Percentiles rank a stretch among this genome's conserved stretches.
phyloP scores from a whole-genome alignment of 2,113 vertebrate species.

The Kryptolebias marmoratus region DNA sequence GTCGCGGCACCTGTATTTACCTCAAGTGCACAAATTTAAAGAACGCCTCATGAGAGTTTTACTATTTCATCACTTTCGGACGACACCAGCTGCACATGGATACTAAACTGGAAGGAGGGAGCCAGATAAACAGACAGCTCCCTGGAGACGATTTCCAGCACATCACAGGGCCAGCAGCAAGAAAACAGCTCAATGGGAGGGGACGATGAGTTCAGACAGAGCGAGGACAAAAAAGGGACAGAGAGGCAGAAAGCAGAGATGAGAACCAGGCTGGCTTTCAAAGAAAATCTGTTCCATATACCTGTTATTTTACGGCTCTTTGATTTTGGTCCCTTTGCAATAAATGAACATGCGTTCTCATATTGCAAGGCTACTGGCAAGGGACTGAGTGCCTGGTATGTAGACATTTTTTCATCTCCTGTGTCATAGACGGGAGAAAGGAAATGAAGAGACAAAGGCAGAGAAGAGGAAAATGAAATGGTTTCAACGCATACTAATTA shows the following conservation, averaged over 20 bases:
- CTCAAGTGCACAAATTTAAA: not conserved
- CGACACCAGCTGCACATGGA: slow-evolving; percentile 41
- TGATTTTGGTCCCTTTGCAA: slow-evolving; percentile 15
- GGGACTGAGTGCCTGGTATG: not conserved
- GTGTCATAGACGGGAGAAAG: too few species aligned
- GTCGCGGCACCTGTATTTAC: not conserved
- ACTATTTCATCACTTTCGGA: slow-evolving; percentile 64
- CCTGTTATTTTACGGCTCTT: slow-evolving; percentile 4
- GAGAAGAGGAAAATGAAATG: not conserved
- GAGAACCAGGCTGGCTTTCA: slow-evolving; percentile 30
- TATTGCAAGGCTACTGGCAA: slow-evolving; percentile 30
- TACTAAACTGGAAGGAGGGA: slow-evolving; percentile 39
- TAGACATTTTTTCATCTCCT: not conserved
- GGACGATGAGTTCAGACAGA: slow-evolving; percentile 22
- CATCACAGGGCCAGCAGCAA: slow-evolving; percentile 45
- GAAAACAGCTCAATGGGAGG: slow-evolving; percentile 55
- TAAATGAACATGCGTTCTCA: not conserved
- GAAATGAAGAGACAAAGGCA: too few species aligned
- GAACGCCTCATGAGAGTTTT: slow-evolving; percentile 36
- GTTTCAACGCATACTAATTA: slow-evolving; percentile 28
- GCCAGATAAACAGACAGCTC: slow-evolving; percentile 59
- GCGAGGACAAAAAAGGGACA: slow-evolving; percentile 10
- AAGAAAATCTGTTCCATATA: slow-evolving; percentile 41
- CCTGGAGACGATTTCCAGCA: slow-evolving; percentile 51
- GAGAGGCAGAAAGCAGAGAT: slow-evolving; percentile 13